Evolutionary conservation across 2,888 invertebrate species (phyloP).

Genomic region (Cryptocephalus moraei): DNA sequence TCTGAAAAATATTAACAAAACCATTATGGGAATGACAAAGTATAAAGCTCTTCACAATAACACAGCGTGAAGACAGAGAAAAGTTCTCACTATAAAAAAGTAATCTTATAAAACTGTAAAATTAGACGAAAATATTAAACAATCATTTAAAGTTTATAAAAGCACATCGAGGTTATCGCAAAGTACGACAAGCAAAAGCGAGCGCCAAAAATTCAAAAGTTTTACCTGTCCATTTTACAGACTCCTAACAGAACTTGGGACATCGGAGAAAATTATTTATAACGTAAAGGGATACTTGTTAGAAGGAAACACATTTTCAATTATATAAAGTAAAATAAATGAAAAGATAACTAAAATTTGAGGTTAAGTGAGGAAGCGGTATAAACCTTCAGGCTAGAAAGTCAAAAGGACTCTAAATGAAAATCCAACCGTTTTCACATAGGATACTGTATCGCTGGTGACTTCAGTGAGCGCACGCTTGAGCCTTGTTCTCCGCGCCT

Average conservation of each 20-base stretch:
- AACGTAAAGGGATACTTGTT: background rate
- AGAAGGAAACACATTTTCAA: background rate
- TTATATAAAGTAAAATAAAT: background rate
- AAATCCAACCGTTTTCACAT: constrained; percentile 72
- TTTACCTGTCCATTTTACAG: constrained; percentile 20
- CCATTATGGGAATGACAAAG: too few species aligned
- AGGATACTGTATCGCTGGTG: constrained; percentile 77
- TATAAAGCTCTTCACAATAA: too few species aligned
- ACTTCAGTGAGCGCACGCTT: constrained; percentile 85
- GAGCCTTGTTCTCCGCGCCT: constrained; percentile 74
- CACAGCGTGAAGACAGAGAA: too few species aligned
- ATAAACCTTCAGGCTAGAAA: constrained; percentile 23
- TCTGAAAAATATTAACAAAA: too few species aligned
- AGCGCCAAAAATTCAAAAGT: constrained; percentile 3
- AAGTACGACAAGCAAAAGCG: background rate
- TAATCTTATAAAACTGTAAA: too few species aligned
- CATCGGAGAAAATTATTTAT: constrained; percentile 7
- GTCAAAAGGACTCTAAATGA: constrained; percentile 26
- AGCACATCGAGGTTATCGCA: too few species aligned
- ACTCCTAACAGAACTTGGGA: constrained; percentile 15
- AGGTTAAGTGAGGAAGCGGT: constrained; percentile 26
- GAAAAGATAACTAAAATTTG: constrained; percentile 14
- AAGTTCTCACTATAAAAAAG: too few species aligned
- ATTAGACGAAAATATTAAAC: too few species aligned
- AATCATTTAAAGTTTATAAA: too few species aligned